Evolutionary conservation across 2,797 vertebrate species (phyloP).

Genomic region (Emys orbicularis): DNA sequence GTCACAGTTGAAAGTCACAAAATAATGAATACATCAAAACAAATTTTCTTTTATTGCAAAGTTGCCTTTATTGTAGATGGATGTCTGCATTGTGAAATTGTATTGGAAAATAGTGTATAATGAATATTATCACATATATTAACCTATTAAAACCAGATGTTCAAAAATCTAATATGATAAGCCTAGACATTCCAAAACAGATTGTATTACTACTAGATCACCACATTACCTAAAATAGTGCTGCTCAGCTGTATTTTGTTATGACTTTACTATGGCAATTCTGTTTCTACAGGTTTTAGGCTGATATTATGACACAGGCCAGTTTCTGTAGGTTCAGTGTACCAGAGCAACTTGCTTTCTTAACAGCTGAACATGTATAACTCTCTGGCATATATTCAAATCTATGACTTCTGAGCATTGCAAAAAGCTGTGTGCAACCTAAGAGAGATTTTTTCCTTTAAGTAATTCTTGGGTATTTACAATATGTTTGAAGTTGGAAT

Average conservation of each 20-base stretch:
- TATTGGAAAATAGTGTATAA: constrained; percentile 31
- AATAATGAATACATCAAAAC: background rate
- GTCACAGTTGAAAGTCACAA: background rate
- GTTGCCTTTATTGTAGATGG: background rate
- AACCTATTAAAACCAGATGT: constrained; percentile 45
- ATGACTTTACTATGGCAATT: constrained; percentile 8
- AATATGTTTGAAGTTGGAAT: background rate
- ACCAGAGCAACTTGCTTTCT: constrained; percentile 61
- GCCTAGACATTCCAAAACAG: constrained; percentile 58
- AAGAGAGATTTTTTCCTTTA: background rate
- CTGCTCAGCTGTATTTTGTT: constrained; percentile 63
- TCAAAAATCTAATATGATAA: constrained; percentile 23
- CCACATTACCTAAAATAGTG: constrained; percentile 8
- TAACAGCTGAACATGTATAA: constrained; percentile 51
- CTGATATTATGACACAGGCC: constrained; percentile 55
- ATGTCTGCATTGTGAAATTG: background rate
- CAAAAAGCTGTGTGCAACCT: background rate
- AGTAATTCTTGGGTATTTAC: background rate
- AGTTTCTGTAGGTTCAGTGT: constrained; percentile 53
- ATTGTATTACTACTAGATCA: constrained; percentile 23
- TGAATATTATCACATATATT: constrained; percentile 48
- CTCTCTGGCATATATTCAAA: background rate
- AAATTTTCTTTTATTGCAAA: background rate
- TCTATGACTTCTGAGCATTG: constrained; percentile 32
- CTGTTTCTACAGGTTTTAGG: constrained; percentile 59